A percentile compares a stretch with the other conserved stretches of the same genome.
Evolutionary conservation across 2,113 vertebrate genomes (phyloP).

Genomic region (Notarius lentiginosus): DNA sequence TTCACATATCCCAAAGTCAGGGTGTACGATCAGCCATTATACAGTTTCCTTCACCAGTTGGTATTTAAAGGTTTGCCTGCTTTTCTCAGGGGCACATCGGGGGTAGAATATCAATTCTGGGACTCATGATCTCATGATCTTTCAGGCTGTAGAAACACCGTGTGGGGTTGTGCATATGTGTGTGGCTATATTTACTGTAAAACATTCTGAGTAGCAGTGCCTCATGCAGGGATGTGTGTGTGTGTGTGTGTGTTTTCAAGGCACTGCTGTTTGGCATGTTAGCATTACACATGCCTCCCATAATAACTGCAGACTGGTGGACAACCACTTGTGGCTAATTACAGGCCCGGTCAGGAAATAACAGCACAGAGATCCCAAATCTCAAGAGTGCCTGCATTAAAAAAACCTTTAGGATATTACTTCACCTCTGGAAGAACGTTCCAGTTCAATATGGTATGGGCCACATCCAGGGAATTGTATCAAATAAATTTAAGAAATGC

Average conservation of each 20-base stretch:
- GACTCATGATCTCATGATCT: conserved; percentile 21
- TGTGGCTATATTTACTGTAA: conserved; percentile 19
- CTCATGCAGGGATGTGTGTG: neutral
- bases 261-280: conserved; percentile 43
- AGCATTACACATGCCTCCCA: conserved; percentile 53
- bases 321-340: conserved; percentile 52
- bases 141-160: neutral
- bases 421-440: conserved; percentile 2
- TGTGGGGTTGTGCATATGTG: conserved; percentile 1
- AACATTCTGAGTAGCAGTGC: conserved; percentile 19
- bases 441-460: conserved; percentile 19
- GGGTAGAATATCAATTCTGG: conserved; percentile 2
- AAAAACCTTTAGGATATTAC: conserved; percentile 6
- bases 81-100: conserved; percentile 4
- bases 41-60: neutral
- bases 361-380: conserved; percentile 37
- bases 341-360: conserved; percentile 54
- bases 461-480: conserved; percentile 1
- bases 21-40: neutral
- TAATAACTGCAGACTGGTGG: conserved; percentile 57
- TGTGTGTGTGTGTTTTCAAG: conserved; percentile 33
- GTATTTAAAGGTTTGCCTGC: neutral
- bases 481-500: conserved; percentile 3
- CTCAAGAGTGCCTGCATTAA: conserved; percentile 26
- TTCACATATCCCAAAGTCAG: neutral